Evolutionary conservation across 1,140 invertebrate genomes (phyloP).

Genomic region (Araneus ventricosus): DNA sequence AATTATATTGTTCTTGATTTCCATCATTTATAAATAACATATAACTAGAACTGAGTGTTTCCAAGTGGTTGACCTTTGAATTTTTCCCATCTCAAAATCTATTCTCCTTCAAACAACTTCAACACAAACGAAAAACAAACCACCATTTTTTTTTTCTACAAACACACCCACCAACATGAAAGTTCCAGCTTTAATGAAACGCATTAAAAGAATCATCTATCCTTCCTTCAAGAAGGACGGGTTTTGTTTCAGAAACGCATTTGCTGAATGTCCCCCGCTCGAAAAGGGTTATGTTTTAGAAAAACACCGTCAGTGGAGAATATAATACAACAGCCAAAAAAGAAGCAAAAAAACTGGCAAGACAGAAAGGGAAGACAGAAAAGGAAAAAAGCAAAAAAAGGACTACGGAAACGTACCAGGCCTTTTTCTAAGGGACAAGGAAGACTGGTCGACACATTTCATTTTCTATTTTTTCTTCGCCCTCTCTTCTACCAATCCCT

Average conservation of each 20-base stretch:
- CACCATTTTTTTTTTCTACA: too few relatives aligned
- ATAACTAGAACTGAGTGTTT: too few relatives aligned
- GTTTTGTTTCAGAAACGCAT: slow-evolving; percentile 1
- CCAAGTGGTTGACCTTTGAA: too few relatives aligned
- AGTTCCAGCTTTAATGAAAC: too few relatives aligned
- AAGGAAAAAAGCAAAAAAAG: neutral
- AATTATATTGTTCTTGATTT: too few relatives aligned
- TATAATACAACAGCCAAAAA: slow-evolving; percentile 37
- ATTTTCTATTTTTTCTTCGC: slow-evolving; percentile 37
- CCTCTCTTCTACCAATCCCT: slow-evolving; percentile 6
- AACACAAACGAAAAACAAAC: too few relatives aligned
- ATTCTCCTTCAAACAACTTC: too few relatives aligned
- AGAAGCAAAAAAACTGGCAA: neutral
- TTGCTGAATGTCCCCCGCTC: slow-evolving; percentile 7
- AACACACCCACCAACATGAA: too few relatives aligned
- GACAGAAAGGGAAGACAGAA: neutral
- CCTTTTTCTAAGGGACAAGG: slow-evolving; percentile 48
- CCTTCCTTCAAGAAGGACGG: neutral
- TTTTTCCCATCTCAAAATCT: too few relatives aligned
- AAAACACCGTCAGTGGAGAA: slow-evolving; percentile 46
- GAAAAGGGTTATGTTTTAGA: slow-evolving; percentile 56
- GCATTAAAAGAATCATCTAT: neutral
- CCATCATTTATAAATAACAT: too few relatives aligned
- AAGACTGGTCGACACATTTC: slow-evolving; percentile 52
- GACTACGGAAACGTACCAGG: slow-evolving; percentile 43